Percentiles rank a stretch among this genome's conserved stretches.
These are phyloP conservation scores for Zosterops borbonicus DNA, from an alignment of 2,113 vertebrate genomes.

Conservation along the genomic window DNA sequence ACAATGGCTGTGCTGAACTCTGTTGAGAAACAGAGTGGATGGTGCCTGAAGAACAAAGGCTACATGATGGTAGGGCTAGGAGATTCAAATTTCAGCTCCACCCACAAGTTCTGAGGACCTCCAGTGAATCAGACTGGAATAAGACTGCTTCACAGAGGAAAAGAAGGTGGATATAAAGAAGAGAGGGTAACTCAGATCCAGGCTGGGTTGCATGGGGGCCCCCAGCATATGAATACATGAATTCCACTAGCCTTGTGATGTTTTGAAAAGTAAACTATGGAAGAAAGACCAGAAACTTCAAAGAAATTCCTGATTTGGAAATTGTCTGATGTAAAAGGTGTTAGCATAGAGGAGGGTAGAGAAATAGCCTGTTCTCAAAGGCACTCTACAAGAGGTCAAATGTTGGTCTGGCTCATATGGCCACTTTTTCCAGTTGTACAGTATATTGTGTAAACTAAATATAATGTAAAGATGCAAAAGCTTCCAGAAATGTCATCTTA, in stretches of 20 bases:
- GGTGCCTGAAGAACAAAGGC: background rate
- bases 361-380: conserved; percentile 59
- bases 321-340: conserved; percentile 71
- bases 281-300: conserved; percentile 65
- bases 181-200: background rate
- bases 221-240: conserved; percentile 51
- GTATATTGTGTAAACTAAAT: conserved; percentile 67
- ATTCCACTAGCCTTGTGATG: conserved; percentile 58
- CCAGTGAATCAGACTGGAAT: background rate
- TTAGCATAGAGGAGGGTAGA: conserved; percentile 41
- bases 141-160: background rate
- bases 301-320: conserved; percentile 70
- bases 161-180: background rate
- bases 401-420: conserved; percentile 47
- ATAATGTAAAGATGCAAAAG: conserved; percentile 69
- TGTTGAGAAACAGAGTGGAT: background rate
- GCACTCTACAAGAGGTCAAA: conserved; percentile 62
- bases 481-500: conserved; percentile 66
- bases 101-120: background rate
- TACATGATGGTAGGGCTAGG: background rate
- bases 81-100: background rate
- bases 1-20: rapidly evolving
- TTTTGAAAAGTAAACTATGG: conserved; percentile 68
- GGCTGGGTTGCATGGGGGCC: conserved; percentile 29
- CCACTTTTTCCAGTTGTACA: conserved; percentile 57